These are phyloP conservation scores for Glyptemys insculpta DNA, from an alignment of 2,797 vertebrate species.

Conservation along the genomic window DNA sequence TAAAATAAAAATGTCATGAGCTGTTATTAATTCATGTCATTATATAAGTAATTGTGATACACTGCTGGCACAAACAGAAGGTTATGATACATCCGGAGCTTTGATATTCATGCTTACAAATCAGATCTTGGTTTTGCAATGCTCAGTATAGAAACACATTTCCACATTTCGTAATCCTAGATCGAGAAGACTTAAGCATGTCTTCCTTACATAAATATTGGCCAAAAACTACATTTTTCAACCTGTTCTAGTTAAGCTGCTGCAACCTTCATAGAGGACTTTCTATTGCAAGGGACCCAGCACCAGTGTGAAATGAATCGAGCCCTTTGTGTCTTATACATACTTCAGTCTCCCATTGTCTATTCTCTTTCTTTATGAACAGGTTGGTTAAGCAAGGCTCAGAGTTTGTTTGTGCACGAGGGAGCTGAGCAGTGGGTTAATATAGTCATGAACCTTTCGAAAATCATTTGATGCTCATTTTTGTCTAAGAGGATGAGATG, in stretches of 20 bases:
- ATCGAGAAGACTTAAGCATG: not conserved
- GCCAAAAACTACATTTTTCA: not conserved
- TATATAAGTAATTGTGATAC: not conserved
- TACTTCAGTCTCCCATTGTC: not conserved
- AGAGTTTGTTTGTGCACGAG: not conserved
- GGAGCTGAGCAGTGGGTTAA: not conserved
- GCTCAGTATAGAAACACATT: not conserved
- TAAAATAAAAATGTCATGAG: slow-evolving; percentile 82
- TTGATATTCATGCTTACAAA: not conserved
- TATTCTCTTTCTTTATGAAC: not conserved
- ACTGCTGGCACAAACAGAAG: not conserved
- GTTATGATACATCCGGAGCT: not conserved
- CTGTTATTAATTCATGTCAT: slow-evolving; percentile 56
- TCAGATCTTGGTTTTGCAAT: slow-evolving; percentile 15
- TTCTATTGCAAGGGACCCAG: not conserved
- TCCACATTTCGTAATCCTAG: not conserved
- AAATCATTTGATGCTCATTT: not conserved
- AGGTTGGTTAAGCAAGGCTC: not conserved
- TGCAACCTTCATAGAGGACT: not conserved
- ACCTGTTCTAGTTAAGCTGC: not conserved
- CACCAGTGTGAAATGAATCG: not conserved
- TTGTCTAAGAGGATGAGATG: not conserved
- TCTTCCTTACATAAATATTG: not conserved
- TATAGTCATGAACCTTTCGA: not conserved
- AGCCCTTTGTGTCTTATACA: not conserved